These are phyloP conservation scores for Mormyrops attenuatus DNA, from an alignment of 2,797 vertebrate genomes.

Conservation along the genomic window DNA sequence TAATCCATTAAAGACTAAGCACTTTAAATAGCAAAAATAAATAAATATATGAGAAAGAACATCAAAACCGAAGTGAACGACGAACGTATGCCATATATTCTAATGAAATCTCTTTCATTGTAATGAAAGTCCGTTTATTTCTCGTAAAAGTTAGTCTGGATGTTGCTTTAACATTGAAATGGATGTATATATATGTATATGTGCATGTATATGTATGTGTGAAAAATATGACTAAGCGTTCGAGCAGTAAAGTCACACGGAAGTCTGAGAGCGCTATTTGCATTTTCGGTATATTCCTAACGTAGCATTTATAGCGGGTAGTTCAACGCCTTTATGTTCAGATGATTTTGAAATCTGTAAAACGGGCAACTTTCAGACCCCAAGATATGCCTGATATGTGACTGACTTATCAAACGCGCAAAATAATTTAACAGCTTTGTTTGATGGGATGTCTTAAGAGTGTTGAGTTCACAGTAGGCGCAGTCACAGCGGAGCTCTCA, in stretches of 20 bases:
- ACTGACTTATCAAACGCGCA: not conserved
- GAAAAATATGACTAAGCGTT: not conserved
- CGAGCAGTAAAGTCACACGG: not conserved
- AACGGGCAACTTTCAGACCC: not conserved
- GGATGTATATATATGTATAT: not conserved
- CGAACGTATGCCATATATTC: not conserved
- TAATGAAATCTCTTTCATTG: not conserved
- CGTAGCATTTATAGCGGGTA: not conserved
- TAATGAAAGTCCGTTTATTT: not conserved
- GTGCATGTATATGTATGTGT: not conserved
- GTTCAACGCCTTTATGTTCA: not conserved
- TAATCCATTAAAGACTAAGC: not conserved
- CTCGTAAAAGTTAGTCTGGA: not conserved
- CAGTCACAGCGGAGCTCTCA: not conserved
- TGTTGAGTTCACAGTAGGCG: not conserved
- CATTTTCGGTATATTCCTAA: not conserved
- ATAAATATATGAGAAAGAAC: not conserved
- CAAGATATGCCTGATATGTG: not conserved
- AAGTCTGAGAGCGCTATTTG: not conserved
- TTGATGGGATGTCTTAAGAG: not conserved
- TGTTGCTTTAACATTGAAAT: not conserved
- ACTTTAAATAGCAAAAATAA: slow-evolving; percentile 3
- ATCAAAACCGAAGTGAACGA: not conserved
- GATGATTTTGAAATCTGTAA: not conserved
- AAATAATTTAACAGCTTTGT: not conserved